Base-by-base conservation (phyloP, 2,888 invertebrate genomes). In the Heteropelma amictum region DNA sequence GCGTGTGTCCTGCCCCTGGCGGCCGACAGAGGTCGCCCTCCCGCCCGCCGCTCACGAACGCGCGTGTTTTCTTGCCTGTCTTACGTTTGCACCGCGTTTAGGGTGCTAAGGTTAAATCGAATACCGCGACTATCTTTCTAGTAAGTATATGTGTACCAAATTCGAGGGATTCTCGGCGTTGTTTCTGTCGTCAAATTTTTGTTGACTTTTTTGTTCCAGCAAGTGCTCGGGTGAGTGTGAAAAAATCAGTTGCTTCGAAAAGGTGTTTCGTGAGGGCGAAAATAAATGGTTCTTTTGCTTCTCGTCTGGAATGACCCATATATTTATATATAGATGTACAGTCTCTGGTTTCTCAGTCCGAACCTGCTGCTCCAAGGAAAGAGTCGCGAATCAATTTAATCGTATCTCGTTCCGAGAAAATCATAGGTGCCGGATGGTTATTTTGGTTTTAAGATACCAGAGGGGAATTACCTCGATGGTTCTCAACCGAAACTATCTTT, bases 351-450 rank as follows among this genome's bases (percentile, higher is more conserved):
- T 61, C 45, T 60, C 51, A 14, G 35, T 54, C 58, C 47, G 67
- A 75, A 71, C 51, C 77, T 67, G 61, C 72, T 58, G 65, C 64
- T 72, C 68, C 14, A 45, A 40, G 68, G 42, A 67, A 53, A 58
- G 80, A 83, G 78, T 81, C 78, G 84, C 85, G 86, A 86, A 85
- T 86, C 86, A 86, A 86, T 86, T 86, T 86, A 85, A 86, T 86
- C 86, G 82, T 79, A 80, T 82, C 83, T 83, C 79, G 82, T 84
- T 86, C 84, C 79, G 77, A 86, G 86, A 86, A 86, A 86, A 86
- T 86, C 85, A 86, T 86, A 86, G 86, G 85, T 85, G 83, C 81
- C 77, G 83, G 81, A 71, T 81, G 82, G 81, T 85, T 85, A 84
- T 86, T 85, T 77, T 77, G 77, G 71, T 72, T 77, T 73, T 85